Evolutionary conservation across 1,140 invertebrate species (phyloP).

Genomic region (Lanistes nyassanus): DNA sequence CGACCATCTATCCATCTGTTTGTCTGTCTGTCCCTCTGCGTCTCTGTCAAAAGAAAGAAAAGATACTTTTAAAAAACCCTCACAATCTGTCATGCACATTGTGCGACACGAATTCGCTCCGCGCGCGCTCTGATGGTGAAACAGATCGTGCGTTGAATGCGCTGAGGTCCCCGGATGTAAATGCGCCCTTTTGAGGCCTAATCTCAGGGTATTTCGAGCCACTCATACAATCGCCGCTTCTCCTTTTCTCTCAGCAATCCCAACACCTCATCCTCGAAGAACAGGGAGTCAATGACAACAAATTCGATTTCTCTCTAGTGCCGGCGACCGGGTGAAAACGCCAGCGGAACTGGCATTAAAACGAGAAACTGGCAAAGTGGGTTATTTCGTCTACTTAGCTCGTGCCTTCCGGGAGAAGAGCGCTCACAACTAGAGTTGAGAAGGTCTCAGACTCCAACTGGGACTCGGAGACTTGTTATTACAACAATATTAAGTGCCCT

Average conservation of each 20-base stretch:
- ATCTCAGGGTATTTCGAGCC: background rate
- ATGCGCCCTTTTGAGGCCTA: too few relatives aligned
- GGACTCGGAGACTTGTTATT: conserved; percentile 23
- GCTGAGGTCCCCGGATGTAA: too few relatives aligned
- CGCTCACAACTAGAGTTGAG: background rate
- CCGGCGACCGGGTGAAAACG: background rate
- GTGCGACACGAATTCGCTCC: too few relatives aligned
- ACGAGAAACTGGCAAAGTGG: background rate
- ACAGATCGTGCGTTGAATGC: too few relatives aligned
- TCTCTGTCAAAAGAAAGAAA: too few relatives aligned
- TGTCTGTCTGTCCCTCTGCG: too few relatives aligned
- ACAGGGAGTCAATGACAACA: conserved; percentile 27
- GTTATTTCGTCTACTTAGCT: conserved; percentile 21
- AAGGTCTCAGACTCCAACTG: too few relatives aligned
- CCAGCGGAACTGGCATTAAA: background rate
- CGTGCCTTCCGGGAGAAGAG: background rate
- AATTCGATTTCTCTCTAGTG: conserved; percentile 28
- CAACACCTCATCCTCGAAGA: conserved; percentile 18
- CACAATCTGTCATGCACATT: too few relatives aligned
- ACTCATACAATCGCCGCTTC: conserved; percentile 3
- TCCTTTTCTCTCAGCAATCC: background rate
- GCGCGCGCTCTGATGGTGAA: too few relatives aligned
- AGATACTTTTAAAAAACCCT: background rate
- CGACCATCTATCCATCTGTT: too few relatives aligned
- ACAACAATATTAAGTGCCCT: conserved; percentile 29